Evolutionary conservation across 1,140 invertebrate species (phyloP), one percentile per base, ranked within the genome.

Genomic region (Choristoneura fumiferana): DNA sequence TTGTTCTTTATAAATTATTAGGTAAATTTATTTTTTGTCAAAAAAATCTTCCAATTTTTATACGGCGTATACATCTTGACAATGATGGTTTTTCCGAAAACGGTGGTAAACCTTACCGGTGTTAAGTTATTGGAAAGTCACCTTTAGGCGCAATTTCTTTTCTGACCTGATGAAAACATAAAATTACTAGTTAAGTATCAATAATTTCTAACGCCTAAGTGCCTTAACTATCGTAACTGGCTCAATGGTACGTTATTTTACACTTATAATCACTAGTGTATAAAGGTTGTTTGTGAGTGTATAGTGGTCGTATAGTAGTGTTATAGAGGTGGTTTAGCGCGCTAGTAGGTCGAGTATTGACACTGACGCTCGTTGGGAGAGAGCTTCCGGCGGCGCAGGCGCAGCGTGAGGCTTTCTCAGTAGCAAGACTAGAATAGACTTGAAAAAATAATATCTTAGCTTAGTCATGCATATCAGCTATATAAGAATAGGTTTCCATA

Each of bases 341-440:
- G 43, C 9, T 12, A 45, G 52, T 58, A 63, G 60, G 53, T 62
- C 63, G 61, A 60, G 52, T 65, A 69, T 64, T 63, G 67, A 60
- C 62, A 54, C 8, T 49, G 18, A 49, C n/a, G 59, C 53, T 39
- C 55, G 63, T 58, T 54, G 59, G 40, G 17, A 52, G 43, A 55
- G 58, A 62, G 54, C 61, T 69, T 72, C 67, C 67, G 63, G 62
- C 56, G 22, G 22, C 22, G 22, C n/a, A 29, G 2, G 2, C 22
- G 6, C 40, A 6, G 43, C 15, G 4, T 18, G 17, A n/a, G 10
- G 60, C 63, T 69, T 65, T 68, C 63, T 58, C 62, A 55, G 63
- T 43, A n/a, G 22, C 22, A 29, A 29, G 22, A 29, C 22, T 29
- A 29, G 22, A 29, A 29, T 29, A 29, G 22, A 3, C 22, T 29